Conservation (phyloP, 2,113 vertebrate genomes). For the Alosa alosa region DNA sequence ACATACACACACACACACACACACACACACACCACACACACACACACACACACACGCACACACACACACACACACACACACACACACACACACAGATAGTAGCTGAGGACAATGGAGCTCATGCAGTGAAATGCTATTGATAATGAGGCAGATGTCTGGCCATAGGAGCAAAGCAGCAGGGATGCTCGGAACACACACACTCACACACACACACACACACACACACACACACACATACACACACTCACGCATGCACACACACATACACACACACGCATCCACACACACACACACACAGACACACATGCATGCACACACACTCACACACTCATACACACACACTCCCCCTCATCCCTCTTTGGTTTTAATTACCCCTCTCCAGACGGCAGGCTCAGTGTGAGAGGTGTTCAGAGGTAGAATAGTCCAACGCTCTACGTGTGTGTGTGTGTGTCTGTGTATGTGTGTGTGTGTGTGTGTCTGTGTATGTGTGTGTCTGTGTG, state of each 20-base stretch:
- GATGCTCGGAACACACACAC: conserved; percentile 23
- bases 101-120: conserved; percentile 38
- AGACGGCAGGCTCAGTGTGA: conserved; percentile 31
- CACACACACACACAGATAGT: conserved; percentile 35
- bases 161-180: conserved; percentile 47
- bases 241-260: neutral
- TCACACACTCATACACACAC: conserved; percentile 40
- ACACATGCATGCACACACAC: conserved; percentile 42
- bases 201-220: neutral
- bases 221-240: conserved; percentile 38
- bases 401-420: conserved; percentile 43
- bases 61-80: conserved; percentile 23
- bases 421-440: conserved; percentile 22
- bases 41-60: conserved; percentile 6
- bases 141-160: conserved; percentile 56
- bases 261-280: conserved; percentile 41
- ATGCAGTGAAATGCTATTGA: conserved; percentile 49
- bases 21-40: conserved; percentile 35
- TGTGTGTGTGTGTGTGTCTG: conserved; percentile 25
- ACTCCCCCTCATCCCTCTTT: conserved; percentile 35
- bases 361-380: conserved; percentile 54
- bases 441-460: conserved; percentile 29
- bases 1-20: neutral
- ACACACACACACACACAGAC: conserved; percentile 42
- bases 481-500: conserved; percentile 2